phyloP scores from a whole-genome alignment of 2,888 invertebrate species.

The Norana najaformis region DNA sequence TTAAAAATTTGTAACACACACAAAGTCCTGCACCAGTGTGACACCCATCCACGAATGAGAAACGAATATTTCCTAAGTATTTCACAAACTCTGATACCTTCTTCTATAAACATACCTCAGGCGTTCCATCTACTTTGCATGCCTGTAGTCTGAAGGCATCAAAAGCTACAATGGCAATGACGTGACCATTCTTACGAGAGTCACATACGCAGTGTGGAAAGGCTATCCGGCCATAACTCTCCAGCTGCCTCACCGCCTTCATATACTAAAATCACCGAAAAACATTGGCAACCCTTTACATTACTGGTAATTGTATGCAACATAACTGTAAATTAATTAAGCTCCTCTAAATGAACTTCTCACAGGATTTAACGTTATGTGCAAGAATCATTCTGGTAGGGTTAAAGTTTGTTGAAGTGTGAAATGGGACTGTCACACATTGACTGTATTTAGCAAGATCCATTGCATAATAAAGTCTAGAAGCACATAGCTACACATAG shows the following conservation, averaged over 20 bases:
- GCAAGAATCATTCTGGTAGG: too few relatives aligned
- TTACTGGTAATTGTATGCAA: neutral
- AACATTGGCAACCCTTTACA: neutral
- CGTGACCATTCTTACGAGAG: conserved; percentile 81
- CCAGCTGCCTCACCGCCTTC: conserved; percentile 70
- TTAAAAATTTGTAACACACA: neutral
- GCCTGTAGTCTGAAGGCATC: conserved; percentile 76
- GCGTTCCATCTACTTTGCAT: conserved; percentile 79
- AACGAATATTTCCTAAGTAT: neutral
- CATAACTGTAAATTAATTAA: neutral
- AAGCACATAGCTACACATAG: too few relatives aligned
- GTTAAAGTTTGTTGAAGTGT: too few relatives aligned
- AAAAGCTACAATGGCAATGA: conserved; percentile 76
- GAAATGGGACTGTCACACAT: too few relatives aligned
- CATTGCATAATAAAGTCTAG: too few relatives aligned
- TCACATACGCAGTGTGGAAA: conserved; percentile 94
- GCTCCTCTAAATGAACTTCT: neutral
- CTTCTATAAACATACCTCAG: conserved; percentile 66
- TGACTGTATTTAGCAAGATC: too few relatives aligned
- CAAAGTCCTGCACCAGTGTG: neutral
- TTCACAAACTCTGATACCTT: neutral
- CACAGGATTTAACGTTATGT: too few relatives aligned
- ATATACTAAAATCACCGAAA: conserved; percentile 52
- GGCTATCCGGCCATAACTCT: conserved; percentile 89
- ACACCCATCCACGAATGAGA: neutral